These are phyloP conservation scores for Cherax quadricarinatus DNA, from an alignment of 1,140 invertebrate genomes.

Conservation along the genomic window DNA sequence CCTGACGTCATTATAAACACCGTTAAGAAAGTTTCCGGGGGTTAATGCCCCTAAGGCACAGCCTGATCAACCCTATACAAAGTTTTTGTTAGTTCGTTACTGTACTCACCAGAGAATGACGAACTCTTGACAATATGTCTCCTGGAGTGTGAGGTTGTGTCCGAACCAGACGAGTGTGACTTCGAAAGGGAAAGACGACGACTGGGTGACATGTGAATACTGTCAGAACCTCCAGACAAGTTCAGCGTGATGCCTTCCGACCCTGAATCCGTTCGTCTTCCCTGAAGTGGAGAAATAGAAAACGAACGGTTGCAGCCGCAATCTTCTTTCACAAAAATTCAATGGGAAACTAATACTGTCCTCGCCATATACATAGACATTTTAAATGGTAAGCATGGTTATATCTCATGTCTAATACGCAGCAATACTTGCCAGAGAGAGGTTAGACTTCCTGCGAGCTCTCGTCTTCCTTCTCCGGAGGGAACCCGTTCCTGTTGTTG, in stretches of 20 bases:
- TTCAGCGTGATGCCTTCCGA: constrained; percentile 64
- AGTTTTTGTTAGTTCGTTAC: background rate
- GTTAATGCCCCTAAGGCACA: too few relatives aligned
- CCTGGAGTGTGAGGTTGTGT: constrained; percentile 49
- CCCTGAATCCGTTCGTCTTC: constrained; percentile 70
- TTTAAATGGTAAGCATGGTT: too few relatives aligned
- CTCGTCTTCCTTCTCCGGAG: constrained; percentile 84
- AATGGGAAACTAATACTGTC: background rate
- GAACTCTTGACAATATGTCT: constrained; percentile 70
- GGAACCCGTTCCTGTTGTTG: constrained; percentile 76
- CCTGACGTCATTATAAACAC: too few relatives aligned
- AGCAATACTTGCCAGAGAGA: constrained; percentile 57
- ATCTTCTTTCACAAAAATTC: background rate
- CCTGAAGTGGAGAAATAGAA: constrained; percentile 41
- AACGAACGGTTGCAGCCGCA: background rate
- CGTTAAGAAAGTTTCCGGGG: too few relatives aligned
- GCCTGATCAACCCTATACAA: background rate
- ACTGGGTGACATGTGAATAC: constrained; percentile 44
- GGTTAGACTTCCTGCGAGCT: constrained; percentile 80
- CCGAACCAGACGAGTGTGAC: constrained; percentile 64
- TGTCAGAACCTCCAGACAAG: constrained; percentile 50
- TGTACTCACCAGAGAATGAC: constrained; percentile 66
- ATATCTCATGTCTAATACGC: background rate
- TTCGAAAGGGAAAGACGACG: constrained; percentile 61
- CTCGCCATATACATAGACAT: too few relatives aligned